Base-by-base conservation (phyloP, 2,797 vertebrate species). In the Enteromius viviparus region DNA sequence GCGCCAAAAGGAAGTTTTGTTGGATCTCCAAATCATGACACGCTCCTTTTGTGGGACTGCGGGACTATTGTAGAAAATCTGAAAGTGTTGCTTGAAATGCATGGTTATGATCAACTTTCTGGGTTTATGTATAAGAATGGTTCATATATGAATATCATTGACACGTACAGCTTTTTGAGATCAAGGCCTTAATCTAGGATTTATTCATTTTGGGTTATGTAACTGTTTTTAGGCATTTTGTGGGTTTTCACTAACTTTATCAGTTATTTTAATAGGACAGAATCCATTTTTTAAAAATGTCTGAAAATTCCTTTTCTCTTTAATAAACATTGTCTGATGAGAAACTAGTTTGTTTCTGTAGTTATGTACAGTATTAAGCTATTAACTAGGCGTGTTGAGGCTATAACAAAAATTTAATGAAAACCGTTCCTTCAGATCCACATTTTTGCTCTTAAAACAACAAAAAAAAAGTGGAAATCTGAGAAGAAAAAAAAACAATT, bases 151-250 rank as follows among this genome's bases (percentile, higher is more conserved):
- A 29, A 70, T 21, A 4, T 62, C 21, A 53, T 29, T 37, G 45
- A 65, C 21, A 40, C 40, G 4, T 29, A 45, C 62, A 62, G 32
- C 26, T 19, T 62, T 81, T 47, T 51, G 42, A 74, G 74, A 58
- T 32, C 23, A 76, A 58, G 72, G 37, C 51, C 74, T 60, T 76
- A 21, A 66, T 64, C 12, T 60, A 47, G 9, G 6, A 76, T 82
- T 51, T 12, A 4, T 47, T 45, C 23, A 62, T 68, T 26, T 26
- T 70, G 8, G 81, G 12, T 77, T 62, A 19, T 47, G 37, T 62
- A 60, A 12, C 72, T 74, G 42, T 83, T 83, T 83, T 83, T 71
- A 83, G 75, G 19, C 26, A 15, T 82, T 21, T 32, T 78, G 81
- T 83, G 82, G 74, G 65, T 71, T 83, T 78, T 78, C 66, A 62